Percentiles rank a stretch among this genome's conserved stretches.
Evolutionary conservation across 1,140 invertebrate genomes (phyloP).

Genomic region (Capitella teleta): DNA sequence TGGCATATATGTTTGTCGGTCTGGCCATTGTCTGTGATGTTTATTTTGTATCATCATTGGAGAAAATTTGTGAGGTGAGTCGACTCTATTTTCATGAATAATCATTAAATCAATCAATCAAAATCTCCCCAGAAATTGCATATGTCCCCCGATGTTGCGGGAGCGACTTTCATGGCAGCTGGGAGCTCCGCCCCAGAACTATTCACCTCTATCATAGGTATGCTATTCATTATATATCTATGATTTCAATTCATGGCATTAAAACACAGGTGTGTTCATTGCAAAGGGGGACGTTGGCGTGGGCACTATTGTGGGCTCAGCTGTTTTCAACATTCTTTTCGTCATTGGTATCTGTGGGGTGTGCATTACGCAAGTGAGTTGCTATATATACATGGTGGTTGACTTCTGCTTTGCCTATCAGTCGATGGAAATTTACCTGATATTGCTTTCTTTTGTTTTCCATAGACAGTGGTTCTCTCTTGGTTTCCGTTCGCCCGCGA

Average conservation of each 20-base stretch:
- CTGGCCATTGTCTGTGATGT: conserved; percentile 35
- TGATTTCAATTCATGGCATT: no score
- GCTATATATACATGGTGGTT: no score
- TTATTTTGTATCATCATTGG: conserved; percentile 39
- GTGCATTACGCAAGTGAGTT: conserved; percentile 16
- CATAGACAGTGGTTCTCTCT: conserved; percentile 25
- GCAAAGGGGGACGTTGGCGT: conserved; percentile 33
- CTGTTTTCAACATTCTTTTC: conserved; percentile 38
- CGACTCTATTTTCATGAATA: no score
- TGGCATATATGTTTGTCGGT: conserved; percentile 25
- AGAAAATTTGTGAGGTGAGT: conserved; percentile 25
- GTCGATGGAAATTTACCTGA: background rate
- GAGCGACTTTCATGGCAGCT: conserved; percentile 52
- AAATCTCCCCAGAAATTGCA: conserved; percentile 39
- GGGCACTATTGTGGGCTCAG: conserved; percentile 37
- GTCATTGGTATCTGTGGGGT: conserved; percentile 38
- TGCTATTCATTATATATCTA: no score
- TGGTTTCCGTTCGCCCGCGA: conserved; percentile 78
- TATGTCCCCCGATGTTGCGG: conserved; percentile 42
- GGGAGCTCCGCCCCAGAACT: conserved; percentile 83
- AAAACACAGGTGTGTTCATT: conserved; percentile 49
- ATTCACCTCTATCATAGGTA: conserved; percentile 80
- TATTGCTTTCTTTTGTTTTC: background rate
- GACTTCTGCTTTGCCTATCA: background rate
- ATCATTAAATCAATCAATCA: no score